A percentile compares a stretch with the other conserved stretches of the same genome.
Evolutionary conservation across 1,140 invertebrate genomes (phyloP).

Genomic region (Cecropterus lyciades): DNA sequence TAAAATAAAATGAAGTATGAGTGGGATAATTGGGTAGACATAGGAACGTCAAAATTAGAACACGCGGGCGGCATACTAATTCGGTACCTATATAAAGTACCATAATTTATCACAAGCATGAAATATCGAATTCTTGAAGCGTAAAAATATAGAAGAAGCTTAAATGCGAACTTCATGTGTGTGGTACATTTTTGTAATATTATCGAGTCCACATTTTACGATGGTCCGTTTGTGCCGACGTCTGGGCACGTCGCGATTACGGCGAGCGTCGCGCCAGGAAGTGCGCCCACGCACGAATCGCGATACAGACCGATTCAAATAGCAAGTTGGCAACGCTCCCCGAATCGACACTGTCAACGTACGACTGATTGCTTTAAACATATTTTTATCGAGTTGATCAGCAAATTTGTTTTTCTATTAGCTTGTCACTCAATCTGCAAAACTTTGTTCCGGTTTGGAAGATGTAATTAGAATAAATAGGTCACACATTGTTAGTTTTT

Average conservation of each 20-base stretch:
- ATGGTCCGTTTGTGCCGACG: background rate
- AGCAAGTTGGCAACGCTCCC: slow-evolving; percentile 28
- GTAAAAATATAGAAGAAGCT: too few species aligned
- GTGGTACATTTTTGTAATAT: slow-evolving; percentile 3
- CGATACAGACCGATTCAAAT: slow-evolving; percentile 14
- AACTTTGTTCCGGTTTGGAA: background rate
- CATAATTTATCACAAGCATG: too few species aligned
- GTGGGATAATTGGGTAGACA: too few species aligned
- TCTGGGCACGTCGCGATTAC: slow-evolving; percentile 16
- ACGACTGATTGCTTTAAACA: slow-evolving; percentile 23
- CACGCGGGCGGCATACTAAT: too few species aligned
- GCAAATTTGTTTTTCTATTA: background rate
- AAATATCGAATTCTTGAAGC: too few species aligned
- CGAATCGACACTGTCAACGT: slow-evolving; percentile 32
- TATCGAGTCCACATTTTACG: slow-evolving; percentile 2
- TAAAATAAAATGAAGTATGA: too few species aligned
- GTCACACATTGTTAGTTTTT: too few species aligned
- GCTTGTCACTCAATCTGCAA: background rate
- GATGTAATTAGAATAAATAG: too few species aligned
- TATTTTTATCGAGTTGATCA: slow-evolving; percentile 21
- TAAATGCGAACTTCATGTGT: background rate
- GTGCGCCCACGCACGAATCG: slow-evolving; percentile 19
- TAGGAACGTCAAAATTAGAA: too few species aligned
- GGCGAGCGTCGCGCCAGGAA: slow-evolving; percentile 27
- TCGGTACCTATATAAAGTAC: too few species aligned